Evolutionary conservation across 2,113 vertebrate genomes (phyloP).

Genomic region (Sitta europaea): DNA sequence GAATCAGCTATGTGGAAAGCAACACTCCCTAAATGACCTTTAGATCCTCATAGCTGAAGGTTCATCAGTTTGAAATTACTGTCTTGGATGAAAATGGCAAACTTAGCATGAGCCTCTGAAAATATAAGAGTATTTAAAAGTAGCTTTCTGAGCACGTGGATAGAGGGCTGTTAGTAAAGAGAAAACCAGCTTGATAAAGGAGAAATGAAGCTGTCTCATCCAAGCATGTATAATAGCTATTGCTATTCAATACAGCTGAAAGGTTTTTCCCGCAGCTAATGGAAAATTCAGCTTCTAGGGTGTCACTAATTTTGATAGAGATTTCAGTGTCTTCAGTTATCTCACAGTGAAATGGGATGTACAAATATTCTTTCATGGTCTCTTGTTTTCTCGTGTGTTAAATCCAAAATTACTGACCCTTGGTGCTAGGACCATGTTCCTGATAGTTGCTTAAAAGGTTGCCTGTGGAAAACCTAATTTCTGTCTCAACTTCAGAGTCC

Average conservation of each 20-base stretch:
- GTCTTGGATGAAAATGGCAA: conserved; percentile 16
- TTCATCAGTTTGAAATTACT: conserved; percentile 26
- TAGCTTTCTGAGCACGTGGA: not conserved
- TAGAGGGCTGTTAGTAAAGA: conserved; percentile 12
- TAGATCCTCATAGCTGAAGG: not conserved
- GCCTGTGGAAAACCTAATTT: not conserved
- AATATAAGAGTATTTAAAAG: conserved; percentile 13
- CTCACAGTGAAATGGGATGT: conserved; percentile 4
- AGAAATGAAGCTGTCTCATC: conserved; percentile 41
- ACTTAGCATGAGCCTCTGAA: not conserved
- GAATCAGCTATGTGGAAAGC: not conserved
- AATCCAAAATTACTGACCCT: not conserved
- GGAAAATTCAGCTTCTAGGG: conserved; percentile 33
- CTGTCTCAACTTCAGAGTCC: not conserved
- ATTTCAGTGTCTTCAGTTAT: conserved; percentile 13
- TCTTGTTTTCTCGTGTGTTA: conserved; percentile 11
- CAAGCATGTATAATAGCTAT: conserved; percentile 59
- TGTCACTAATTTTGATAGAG: conserved; percentile 57
- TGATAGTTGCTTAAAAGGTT: not conserved
- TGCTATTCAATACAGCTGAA: conserved; percentile 46
- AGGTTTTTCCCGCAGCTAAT: conserved; percentile 47
- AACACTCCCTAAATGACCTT: conserved; percentile 10
- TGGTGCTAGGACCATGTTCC: not conserved
- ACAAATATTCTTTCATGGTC: not conserved
- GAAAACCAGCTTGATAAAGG: conserved; percentile 36